Percentiles rank a stretch among this genome's conserved stretches.
Evolutionary conservation across 1,140 invertebrate genomes (phyloP).

Genomic region (Drosophila triauraria): DNA sequence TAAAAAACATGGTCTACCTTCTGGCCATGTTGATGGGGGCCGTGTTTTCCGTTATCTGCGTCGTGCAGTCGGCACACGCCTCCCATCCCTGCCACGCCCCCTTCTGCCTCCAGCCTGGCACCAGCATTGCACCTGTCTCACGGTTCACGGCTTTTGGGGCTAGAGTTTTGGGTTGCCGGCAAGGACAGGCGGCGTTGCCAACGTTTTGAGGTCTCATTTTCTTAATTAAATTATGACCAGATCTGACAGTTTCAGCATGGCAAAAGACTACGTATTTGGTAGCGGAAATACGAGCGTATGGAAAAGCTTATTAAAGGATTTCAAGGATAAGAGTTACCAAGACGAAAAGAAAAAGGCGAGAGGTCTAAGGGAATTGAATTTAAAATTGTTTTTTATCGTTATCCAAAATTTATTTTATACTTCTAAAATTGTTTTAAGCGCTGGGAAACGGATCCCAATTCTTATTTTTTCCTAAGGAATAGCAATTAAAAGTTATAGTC

Average conservation of each 20-base stretch:
- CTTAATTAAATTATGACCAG: conserved; percentile 81
- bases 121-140: conserved; percentile 50
- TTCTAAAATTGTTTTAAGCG: too few relatives aligned
- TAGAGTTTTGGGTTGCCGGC: conserved; percentile 12
- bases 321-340: background rate
- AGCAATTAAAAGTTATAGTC: too few relatives aligned
- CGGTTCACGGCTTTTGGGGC: conserved; percentile 21
- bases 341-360: too few relatives aligned
- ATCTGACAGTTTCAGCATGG: conserved; percentile 48
- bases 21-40: conserved; percentile 26
- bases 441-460: too few relatives aligned
- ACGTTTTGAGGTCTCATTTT: conserved; percentile 81
- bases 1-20: conserved; percentile 18
- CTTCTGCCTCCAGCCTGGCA: conserved; percentile 7
- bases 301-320: conserved; percentile 14
- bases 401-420: too few relatives aligned
- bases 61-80: conserved; percentile 56
- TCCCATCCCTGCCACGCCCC: conserved; percentile 15
- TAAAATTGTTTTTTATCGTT: too few relatives aligned
- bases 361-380: background rate
- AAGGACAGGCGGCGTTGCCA: conserved; percentile 48
- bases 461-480: too few relatives aligned
- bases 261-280: conserved; percentile 20
- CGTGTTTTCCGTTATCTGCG: conserved; percentile 67
- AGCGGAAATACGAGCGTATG: conserved; percentile 22